Evolutionary conservation across 92 coral and sea anemone genomes (phyloP).

Genomic region (Diadumene lineata): DNA sequence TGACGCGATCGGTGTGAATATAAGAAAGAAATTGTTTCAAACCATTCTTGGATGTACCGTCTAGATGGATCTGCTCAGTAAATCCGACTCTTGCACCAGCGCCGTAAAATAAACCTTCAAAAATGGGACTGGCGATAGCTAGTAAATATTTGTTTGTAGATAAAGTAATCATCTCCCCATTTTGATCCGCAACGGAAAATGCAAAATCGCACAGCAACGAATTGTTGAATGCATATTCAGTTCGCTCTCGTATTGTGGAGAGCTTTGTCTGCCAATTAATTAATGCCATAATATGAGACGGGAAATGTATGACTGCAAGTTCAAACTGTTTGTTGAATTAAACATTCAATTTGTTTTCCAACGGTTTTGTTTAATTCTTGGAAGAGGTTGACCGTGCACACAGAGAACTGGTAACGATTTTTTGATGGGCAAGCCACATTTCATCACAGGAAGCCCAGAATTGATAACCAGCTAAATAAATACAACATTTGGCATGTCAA

Average conservation of each 20-base stretch:
- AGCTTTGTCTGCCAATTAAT: constrained; percentile 61
- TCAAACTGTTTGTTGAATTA: no score
- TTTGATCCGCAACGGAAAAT: constrained; percentile 26
- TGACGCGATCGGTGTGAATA: constrained; percentile 62
- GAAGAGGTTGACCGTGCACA: no score
- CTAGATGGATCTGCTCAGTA: constrained; percentile 41
- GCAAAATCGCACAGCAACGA: constrained; percentile 50
- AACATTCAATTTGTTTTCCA: no score
- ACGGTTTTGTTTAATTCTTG: no score
- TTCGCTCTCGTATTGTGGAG: constrained; percentile 53
- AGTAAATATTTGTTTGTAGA: constrained; percentile 71
- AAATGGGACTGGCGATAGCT: constrained; percentile 73
- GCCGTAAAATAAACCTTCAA: constrained; percentile 74
- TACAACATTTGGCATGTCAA: no score
- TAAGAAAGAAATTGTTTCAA: constrained; percentile 72
- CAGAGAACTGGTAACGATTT: no score
- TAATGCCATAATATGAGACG: constrained; percentile 6
- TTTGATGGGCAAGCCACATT: no score
- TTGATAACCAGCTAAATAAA: no score
- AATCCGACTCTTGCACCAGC: constrained; percentile 56
- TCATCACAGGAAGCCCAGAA: no score
- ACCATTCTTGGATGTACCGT: constrained; percentile 67
- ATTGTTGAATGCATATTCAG: constrained; percentile 56
- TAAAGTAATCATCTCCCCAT: constrained; percentile 40
- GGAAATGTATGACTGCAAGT: no score